Base-by-base conservation (phyloP, 2,888 invertebrate genomes). In the Mesorhabditis sp. region DNA sequence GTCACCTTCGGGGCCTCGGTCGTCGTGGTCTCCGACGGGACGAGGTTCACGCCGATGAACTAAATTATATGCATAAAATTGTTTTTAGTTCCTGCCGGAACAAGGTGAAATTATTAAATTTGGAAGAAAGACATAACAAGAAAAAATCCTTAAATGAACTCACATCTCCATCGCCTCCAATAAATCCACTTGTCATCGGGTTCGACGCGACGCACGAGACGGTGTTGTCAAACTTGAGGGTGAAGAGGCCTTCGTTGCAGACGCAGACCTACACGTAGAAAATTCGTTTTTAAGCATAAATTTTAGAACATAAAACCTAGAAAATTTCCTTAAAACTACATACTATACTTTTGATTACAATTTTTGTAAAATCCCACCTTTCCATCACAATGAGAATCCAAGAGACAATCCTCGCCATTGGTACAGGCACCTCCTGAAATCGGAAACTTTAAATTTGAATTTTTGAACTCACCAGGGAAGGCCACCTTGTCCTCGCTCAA, bases 321-420 rank as follows among this genome's bases (percentile, higher is more conserved):
- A n/a, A n/a, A n/a, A n/a, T n/a, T n/a, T n/a, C n/a, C n/a, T n/a
- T n/a, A n/a, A n/a, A n/a, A n/a, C n/a, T n/a, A n/a, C n/a, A n/a
- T n/a, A n/a, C n/a, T n/a, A n/a, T n/a, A n/a, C n/a, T n/a, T n/a
- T n/a, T n/a, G n/a, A n/a, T n/a, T n/a, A n/a, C n/a, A n/a, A n/a
- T n/a, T n/a, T n/a, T n/a, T n/a, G n/a, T n/a, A n/a, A 15, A 15
- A 15, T 7, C 41, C 63, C 2, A 70, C 43, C 10, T 80, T 85
- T 62, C 85, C 85, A 65, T 85, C 84, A 72, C 85, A 85, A 61
- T 71, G 74, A 10, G 85, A 84, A 45, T 85, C 83, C 5, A 83
- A 72, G 63, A 85, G 76, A 66, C 85, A 85, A 64, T 82, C 82
- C 67, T 85, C 83, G 61, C 84, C 85, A 15, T 79, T 77, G 6